Evolutionary conservation across 2,888 invertebrate species (phyloP).

Genomic region (Trissonchulus sp.): DNA sequence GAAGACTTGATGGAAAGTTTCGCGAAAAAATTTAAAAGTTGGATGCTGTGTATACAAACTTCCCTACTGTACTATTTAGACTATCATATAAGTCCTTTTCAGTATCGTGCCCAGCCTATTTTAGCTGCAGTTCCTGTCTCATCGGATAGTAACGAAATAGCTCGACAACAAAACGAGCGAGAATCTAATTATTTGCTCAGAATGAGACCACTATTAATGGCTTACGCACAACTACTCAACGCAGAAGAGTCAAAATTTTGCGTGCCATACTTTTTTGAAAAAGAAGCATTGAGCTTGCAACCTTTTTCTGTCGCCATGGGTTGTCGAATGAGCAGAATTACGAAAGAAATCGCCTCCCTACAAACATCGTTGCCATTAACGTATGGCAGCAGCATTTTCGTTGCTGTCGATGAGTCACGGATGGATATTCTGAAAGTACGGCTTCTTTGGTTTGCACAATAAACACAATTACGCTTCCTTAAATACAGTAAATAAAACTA

Average conservation of each 20-base stretch:
- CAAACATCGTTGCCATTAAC: slow-evolving; percentile 44
- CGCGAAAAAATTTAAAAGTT: not conserved
- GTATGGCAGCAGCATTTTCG: slow-evolving; percentile 47
- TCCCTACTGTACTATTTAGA: not conserved
- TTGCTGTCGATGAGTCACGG: slow-evolving; percentile 49
- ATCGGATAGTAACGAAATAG: no score
- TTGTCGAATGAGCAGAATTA: slow-evolving; percentile 45
- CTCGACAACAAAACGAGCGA: no score
- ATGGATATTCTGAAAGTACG: slow-evolving; percentile 44
- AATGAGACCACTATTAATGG: no score
- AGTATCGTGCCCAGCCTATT: no score
- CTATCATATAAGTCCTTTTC: not conserved
- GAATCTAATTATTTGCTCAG: no score
- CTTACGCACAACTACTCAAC: no score
- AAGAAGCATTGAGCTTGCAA: slow-evolving; percentile 47
- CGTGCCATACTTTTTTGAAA: slow-evolving; percentile 45
- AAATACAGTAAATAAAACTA: no score
- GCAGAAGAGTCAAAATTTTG: no score
- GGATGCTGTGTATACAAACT: not conserved
- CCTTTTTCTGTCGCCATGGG: slow-evolving; percentile 46
- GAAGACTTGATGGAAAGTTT: not conserved
- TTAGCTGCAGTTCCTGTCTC: no score
- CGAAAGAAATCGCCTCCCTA: slow-evolving; percentile 49
- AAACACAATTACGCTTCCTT: not conserved
- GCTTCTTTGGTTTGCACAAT: not conserved